phyloP scores from a whole-genome alignment of 2,113 vertebrate genomes.

The Lampris megalopsis region DNA sequence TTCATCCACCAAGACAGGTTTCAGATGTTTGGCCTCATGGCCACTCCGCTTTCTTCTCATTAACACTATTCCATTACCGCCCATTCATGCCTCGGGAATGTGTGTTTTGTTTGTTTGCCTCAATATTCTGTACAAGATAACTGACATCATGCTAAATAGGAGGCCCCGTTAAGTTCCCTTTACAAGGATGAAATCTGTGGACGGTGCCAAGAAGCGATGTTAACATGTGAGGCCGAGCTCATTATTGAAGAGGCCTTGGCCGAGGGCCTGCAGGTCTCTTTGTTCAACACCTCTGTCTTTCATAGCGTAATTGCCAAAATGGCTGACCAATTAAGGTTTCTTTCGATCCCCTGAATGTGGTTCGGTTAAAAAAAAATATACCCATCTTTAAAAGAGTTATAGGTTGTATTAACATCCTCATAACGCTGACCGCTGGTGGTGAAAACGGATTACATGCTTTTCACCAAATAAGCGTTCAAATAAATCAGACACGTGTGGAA shows the following conservation, averaged over 20 bases:
- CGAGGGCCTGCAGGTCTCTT: no score
- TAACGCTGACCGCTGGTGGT: no score
- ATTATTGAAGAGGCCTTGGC: no score
- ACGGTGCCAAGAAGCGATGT: not conserved
- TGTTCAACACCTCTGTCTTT: no score
- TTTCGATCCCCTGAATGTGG: not conserved
- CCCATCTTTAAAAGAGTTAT: no score
- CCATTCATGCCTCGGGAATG: not conserved
- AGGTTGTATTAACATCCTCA: no score
- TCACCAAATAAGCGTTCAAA: no score
- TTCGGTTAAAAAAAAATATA: no score
- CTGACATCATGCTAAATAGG: not conserved
- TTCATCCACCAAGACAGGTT: constrained; percentile 21
- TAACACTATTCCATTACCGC: not conserved
- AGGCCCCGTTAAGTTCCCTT: not conserved
- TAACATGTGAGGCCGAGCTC: not conserved
- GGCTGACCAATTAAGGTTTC: not conserved
- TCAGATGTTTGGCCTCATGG: constrained; percentile 2
- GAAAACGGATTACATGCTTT: no score
- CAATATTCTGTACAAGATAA: not conserved
- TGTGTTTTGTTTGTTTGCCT: not conserved
- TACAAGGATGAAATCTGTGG: not conserved
- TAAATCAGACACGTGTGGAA: no score
- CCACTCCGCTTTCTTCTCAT: no score
- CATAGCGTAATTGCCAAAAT: not conserved